Conservation (phyloP, 2,797 vertebrate species). For the Falco peregrinus region DNA sequence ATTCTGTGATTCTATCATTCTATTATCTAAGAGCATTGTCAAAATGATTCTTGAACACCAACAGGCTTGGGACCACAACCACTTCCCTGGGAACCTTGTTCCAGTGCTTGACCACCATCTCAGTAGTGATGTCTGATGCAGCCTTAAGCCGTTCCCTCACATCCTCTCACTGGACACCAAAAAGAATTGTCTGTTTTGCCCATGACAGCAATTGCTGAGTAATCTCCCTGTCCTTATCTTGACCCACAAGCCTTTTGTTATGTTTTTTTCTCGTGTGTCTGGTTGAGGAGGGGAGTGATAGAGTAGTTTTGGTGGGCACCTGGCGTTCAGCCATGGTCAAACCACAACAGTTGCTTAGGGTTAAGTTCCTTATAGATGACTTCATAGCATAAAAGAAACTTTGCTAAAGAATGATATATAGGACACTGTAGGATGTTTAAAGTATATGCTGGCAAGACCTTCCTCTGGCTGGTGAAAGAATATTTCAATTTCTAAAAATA, state of each 20-base stretch:
- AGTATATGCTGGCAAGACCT: background rate
- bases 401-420: background rate
- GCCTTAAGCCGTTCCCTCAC: background rate
- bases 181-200: no score
- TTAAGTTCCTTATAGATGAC: background rate
- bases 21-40: background rate
- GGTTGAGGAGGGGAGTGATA: no score
- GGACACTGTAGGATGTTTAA: background rate
- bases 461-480: background rate
- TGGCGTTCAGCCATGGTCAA: no score
- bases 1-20: no score
- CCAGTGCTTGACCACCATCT: background rate
- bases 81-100: background rate
- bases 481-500: background rate
- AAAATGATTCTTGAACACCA: background rate
- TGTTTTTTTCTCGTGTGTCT: no score
- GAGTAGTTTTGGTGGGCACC: no score
- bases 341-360: background rate
- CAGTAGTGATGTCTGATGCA: background rate
- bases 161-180: background rate
- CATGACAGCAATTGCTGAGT: no score
- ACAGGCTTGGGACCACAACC: background rate
- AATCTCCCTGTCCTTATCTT: no score
- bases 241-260: no score
- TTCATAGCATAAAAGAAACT: background rate